Evolutionary conservation across 2,888 invertebrate species (phyloP), one percentile per base, ranked within the genome.

Genomic region (Idaea aversata): DNA sequence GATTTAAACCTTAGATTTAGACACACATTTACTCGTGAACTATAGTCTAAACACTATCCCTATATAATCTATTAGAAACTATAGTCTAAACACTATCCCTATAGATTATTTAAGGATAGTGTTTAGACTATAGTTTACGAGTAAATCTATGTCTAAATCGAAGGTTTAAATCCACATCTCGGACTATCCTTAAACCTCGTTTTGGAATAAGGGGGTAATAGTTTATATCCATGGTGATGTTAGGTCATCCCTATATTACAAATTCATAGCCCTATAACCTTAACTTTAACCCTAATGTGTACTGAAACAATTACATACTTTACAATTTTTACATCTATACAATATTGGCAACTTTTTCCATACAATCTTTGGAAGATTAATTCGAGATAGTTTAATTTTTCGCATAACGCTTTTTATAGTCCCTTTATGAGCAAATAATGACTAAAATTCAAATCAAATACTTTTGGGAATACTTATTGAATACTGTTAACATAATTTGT

Each of bases 281-380:
- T 69, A 70, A 65, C 25, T 15, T n/a, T 13, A 47, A 47, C 67
- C 63, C 60, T 67, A 63, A 62, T 65, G 71, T 47, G 25, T 65
- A 66, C 62, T 64, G 57, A 66, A 67, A 65, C 25, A 67, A 65
- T 65, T 61, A 65, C 13, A 57, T 65, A 47, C 10, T 47, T 47
- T 47, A 47, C 47, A 47, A 70, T 73, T 77, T 80, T 75, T 78
- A 79, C 79, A 84, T 72, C 76, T 75, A 74, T 79, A 81, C 81
- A 84, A 74, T 79, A 81, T 86, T 87, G 87, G 87, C 87, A 87
- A 86, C 85, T 80, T 79, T 75, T 77, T 77, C 78, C 75, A 75
- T 47, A 47, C 47, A 47, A 47, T 86, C 86, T 86, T 88, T 86
- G 87, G 87, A 82, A 79, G 79, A 77, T 67, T 70, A 70, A 73